Percentiles rank a stretch among this genome's conserved stretches.
Conservation (phyloP, 2,113 vertebrate species). For the Pelobates fuscus region DNA sequence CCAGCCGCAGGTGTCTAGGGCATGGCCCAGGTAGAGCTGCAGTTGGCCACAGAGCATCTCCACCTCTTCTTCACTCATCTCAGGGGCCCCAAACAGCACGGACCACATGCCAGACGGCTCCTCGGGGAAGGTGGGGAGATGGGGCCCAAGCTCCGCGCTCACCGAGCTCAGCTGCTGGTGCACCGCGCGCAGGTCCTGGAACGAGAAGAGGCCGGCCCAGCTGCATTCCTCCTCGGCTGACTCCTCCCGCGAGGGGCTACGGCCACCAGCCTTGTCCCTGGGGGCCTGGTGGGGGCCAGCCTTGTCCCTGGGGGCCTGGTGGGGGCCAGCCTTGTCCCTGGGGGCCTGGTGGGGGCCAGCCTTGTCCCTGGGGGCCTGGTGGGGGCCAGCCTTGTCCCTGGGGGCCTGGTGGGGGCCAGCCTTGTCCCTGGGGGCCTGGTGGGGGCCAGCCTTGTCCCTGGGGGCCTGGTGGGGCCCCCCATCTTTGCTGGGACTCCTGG, state of each 20-base stretch:
- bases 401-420: slow-evolving; percentile 30
- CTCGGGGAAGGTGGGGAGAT: slow-evolving; percentile 87
- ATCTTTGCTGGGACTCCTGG: too few species aligned
- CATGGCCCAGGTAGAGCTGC: slow-evolving; percentile 90
- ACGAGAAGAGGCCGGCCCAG: slow-evolving; percentile 95
- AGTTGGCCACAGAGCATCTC: slow-evolving; percentile 85
- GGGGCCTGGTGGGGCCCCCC: slow-evolving; percentile 28
- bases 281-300: slow-evolving; percentile 43
- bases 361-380: slow-evolving; percentile 29
- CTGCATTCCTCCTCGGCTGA: slow-evolving; percentile 86
- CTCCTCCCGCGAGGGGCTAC: slow-evolving; percentile 54
- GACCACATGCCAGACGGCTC: slow-evolving; percentile 91
- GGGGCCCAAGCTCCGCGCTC: slow-evolving; percentile 89
- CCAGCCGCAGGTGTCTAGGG: slow-evolving; percentile 95
- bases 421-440: too few species aligned
- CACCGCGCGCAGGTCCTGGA: slow-evolving; percentile 85
- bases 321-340: slow-evolving; percentile 31
- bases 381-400: slow-evolving; percentile 16
- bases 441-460: background rate
- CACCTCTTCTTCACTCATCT: slow-evolving; percentile 73
- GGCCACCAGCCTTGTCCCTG: slow-evolving; percentile 16
- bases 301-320: slow-evolving; percentile 29
- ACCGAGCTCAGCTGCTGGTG: slow-evolving; percentile 92
- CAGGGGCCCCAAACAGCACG: slow-evolving; percentile 80
- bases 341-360: slow-evolving; percentile 43